Percentiles rank a stretch among this genome's conserved stretches.
phyloP scores from a whole-genome alignment of 2,888 invertebrate genomes.

The Caradrina kadenii region DNA sequence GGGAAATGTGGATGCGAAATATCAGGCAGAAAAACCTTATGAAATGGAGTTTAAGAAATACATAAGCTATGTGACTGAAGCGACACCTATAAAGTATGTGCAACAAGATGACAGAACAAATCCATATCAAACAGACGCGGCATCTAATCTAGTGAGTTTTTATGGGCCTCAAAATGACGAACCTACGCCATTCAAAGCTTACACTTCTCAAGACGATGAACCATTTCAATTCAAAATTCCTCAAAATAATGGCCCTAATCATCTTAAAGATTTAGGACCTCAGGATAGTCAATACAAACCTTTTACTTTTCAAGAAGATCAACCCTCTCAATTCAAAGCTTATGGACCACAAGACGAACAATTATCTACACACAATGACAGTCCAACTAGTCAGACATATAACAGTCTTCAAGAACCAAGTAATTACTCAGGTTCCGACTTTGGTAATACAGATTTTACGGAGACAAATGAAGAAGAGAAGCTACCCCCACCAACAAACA shows the following conservation, averaged over 20 bases:
- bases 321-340: neutral
- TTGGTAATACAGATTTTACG: constrained; percentile 20
- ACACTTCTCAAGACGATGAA: constrained; percentile 9
- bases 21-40: constrained; percentile 44
- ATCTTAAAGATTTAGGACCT: neutral
- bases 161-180: constrained; percentile 35
- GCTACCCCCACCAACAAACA: constrained; percentile 78
- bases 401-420: constrained; percentile 10
- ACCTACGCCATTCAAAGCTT: neutral
- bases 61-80: constrained; percentile 56
- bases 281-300: constrained; percentile 9
- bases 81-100: constrained; percentile 29
- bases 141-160: constrained; percentile 14
- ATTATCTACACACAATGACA: neutral
- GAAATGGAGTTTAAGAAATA: constrained; percentile 52
- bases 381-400: constrained; percentile 12
- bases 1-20: constrained; percentile 40
- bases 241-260: constrained; percentile 20
- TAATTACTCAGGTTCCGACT: neutral
- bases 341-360: constrained; percentile 15
- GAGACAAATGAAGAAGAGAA: constrained; percentile 72
- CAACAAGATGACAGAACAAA: constrained; percentile 30
- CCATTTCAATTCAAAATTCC: neutral
- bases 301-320: constrained; percentile 17
- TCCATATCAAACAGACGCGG: constrained; percentile 11